phyloP scores from a whole-genome alignment of 1,140 invertebrate species.

The Drosophila pectinifera region DNA sequence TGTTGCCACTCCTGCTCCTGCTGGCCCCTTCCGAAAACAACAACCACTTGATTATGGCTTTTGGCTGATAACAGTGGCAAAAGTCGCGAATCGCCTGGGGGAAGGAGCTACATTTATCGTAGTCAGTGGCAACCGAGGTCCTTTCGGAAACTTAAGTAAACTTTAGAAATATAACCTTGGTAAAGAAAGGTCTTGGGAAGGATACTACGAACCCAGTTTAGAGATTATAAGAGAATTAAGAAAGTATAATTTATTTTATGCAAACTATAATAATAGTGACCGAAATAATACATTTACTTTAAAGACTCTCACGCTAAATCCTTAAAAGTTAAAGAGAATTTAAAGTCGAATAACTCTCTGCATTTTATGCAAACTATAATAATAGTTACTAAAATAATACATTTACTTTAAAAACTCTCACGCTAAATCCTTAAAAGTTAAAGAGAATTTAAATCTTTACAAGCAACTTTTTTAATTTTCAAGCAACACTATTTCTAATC shows the following conservation, averaged over 20 bases:
- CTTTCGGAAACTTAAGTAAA: background rate
- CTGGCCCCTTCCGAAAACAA: slow-evolving; percentile 10
- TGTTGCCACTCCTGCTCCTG: background rate
- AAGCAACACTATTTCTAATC: background rate
- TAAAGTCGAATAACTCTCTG: background rate
- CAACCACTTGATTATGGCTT: slow-evolving; percentile 55
- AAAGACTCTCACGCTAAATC: background rate
- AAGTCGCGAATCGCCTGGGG: slow-evolving; percentile 7
- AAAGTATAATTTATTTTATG: no score
- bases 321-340: background rate
- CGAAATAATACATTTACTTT: no score
- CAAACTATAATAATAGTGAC: no score
- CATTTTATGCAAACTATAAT: no score
- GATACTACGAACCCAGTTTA: no score
- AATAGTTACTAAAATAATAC: no score
- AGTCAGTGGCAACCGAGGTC: slow-evolving; percentile 24
- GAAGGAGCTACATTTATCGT: slow-evolving; percentile 15
- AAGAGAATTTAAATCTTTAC: background rate
- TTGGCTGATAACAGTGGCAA: slow-evolving; percentile 23
- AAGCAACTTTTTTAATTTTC: no score
- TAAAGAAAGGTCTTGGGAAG: background rate
- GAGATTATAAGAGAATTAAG: no score
- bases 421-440: background rate
- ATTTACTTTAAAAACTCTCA: no score
- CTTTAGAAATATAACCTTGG: background rate